Percentiles rank a stretch among this genome's conserved stretches.
These are phyloP conservation scores for Brachyhypopomus occidentalis DNA, from an alignment of 2,113 vertebrate species.

Conservation along the genomic window DNA sequence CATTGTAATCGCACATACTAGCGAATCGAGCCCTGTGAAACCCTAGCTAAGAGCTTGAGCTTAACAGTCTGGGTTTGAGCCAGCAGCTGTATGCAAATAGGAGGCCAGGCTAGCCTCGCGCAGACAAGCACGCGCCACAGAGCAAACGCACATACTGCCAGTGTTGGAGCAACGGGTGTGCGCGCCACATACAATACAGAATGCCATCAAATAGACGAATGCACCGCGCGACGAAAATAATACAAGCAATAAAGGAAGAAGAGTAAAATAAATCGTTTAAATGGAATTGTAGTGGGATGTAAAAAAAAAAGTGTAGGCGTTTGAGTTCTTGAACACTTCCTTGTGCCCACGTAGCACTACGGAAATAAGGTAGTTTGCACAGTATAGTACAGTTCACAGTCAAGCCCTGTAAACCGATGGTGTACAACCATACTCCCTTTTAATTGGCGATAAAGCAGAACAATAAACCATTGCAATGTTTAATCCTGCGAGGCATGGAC, in stretches of 20 bases:
- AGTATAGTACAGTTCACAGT: neutral
- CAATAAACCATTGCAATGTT: conserved; percentile 62
- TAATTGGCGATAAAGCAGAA: conserved; percentile 22
- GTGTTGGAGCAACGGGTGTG: conserved; percentile 62
- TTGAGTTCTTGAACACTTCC: neutral
- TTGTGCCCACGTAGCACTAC: neutral
- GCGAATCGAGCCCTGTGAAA: conserved; percentile 6
- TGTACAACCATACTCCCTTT: conserved; percentile 4
- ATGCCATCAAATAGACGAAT: conserved; percentile 73
- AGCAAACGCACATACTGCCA: conserved; percentile 79
- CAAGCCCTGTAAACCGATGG: neutral
- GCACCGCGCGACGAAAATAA: conserved; percentile 40
- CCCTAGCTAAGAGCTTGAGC: neutral
- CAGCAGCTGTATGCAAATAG: conserved; percentile 96
- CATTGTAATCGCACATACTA: neutral
- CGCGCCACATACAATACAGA: conserved; percentile 83
- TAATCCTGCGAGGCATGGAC: conserved; percentile 65
- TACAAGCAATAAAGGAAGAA: neutral
- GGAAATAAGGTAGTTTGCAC: neutral
- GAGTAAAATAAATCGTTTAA: no score
- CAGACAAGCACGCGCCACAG: conserved; percentile 83
- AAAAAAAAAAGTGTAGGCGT: neutral
- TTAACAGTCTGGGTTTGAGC: conserved; percentile 48
- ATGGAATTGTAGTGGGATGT: no score
- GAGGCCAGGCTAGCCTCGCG: conserved; percentile 72